phyloP scores from a whole-genome alignment of 2,113 vertebrate genomes.

The Cepphus grylle region DNA sequence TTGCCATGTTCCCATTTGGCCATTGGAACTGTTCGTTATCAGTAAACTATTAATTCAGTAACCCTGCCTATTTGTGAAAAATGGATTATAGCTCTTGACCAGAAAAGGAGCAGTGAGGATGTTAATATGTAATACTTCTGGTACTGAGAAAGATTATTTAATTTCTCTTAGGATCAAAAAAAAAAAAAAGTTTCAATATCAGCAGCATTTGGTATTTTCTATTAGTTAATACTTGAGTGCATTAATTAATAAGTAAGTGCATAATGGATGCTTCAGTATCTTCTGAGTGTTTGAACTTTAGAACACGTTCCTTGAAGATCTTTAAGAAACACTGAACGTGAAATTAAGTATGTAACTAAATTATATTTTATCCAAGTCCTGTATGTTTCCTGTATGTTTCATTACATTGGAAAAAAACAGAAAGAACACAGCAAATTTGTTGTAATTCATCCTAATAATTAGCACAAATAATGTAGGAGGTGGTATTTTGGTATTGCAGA shows the following conservation, averaged over 20 bases:
- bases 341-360: background rate
- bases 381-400: background rate
- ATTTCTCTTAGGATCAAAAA: background rate
- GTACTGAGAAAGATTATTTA: background rate
- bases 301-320: background rate
- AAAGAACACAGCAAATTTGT: background rate
- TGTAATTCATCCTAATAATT: background rate
- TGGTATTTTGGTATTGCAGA: background rate
- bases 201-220: background rate
- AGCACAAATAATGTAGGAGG: background rate
- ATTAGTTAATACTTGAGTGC: background rate
- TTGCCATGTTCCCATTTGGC: background rate
- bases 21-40: background rate
- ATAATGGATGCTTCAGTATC: background rate
- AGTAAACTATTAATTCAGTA: background rate
- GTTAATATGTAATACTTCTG: background rate
- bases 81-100: background rate
- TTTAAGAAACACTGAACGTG: background rate
- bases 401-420: background rate
- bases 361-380: background rate
- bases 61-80: background rate
- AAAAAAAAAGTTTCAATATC: background rate
- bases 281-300: background rate
- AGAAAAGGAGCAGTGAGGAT: background rate
- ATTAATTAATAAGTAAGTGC: background rate